Base-by-base conservation (phyloP, 2,888 invertebrate genomes). In the Diarsia rubi region DNA sequence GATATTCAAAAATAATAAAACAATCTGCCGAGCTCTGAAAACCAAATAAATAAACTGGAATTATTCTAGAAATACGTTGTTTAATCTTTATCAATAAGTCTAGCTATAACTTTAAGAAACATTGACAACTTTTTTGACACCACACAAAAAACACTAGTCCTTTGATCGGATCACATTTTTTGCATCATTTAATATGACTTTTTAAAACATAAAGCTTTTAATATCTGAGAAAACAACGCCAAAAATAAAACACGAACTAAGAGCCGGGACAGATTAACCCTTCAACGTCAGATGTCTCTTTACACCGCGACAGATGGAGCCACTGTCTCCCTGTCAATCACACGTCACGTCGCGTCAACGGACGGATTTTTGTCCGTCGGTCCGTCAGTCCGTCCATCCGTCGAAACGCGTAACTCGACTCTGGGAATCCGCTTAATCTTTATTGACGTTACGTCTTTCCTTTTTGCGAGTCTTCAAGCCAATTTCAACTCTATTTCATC, bases 381-480 rank as follows among this genome's bases (percentile, higher is more conserved):
- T 90, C 91, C 89, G 89, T 90, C 91, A 70, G 91, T 90, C 91
- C 81, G 90, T 89, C 90, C 83, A 88, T 89, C 88, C 86, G 90
- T 88, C 90, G 90, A 90, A 87, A 87, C 79, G 86, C 88, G 87
- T 87, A 87, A 87, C 87, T 88, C 88, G 87, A 91, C 90, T 89
- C 91, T 89, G 86, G 83, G 90, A 90, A 91, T 90, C 89, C 90
- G 86, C 90, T 91, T 93, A 94, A 93, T 93, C 93, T 92, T 92
- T 93, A 93, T 94, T 93, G 93, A 93, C 93, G 89, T 86, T 69
- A 73, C 74, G 65, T 71, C 67, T 86, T 81, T 77, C 73, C 72
- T 71, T 91, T 75, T 73, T 27, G 57, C 72, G 14, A 11, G 12
- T 45, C 49, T 81, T 31, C 45, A 66, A n/a, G 69, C 66, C 21